Evolutionary conservation across 2,113 vertebrate species (phyloP).

Genomic region (Indicator maculatus): DNA sequence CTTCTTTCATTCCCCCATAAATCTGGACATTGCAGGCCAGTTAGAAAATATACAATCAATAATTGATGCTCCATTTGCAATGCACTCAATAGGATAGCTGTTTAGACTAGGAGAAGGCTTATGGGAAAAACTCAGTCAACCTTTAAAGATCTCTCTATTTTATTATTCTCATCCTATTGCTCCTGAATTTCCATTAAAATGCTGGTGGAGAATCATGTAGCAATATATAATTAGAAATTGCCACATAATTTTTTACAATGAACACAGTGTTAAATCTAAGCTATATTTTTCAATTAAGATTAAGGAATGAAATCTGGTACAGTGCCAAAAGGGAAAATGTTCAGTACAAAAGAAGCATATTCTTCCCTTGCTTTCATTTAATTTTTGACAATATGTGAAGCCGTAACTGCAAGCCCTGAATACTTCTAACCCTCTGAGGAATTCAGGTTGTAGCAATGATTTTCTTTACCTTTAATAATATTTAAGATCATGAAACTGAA

Average conservation of each 20-base stretch:
- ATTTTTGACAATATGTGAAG: not conserved
- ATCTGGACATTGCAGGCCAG: not conserved
- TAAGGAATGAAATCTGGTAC: not conserved
- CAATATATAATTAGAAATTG: not conserved
- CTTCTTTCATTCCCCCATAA: not conserved
- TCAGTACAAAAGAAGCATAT: not conserved
- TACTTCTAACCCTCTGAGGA: not conserved
- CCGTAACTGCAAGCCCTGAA: not conserved
- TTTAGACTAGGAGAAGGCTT: not conserved
- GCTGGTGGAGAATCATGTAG: not conserved
- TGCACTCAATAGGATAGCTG: not conserved
- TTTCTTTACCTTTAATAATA: not conserved
- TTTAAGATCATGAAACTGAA: not conserved
- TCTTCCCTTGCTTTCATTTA: not conserved
- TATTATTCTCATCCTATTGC: not conserved
- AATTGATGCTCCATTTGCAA: not conserved
- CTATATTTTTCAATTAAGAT: not conserved
- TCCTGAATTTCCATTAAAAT: not conserved
- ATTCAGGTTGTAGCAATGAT: not conserved
- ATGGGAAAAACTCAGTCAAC: not conserved
- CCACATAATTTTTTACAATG: not conserved
- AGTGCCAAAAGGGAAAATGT: not conserved
- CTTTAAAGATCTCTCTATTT: not conserved
- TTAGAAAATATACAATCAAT: not conserved
- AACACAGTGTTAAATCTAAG: not conserved